These are phyloP conservation scores for Dicycla oo DNA, from an alignment of 2,888 invertebrate species.

Conservation along the genomic window DNA sequence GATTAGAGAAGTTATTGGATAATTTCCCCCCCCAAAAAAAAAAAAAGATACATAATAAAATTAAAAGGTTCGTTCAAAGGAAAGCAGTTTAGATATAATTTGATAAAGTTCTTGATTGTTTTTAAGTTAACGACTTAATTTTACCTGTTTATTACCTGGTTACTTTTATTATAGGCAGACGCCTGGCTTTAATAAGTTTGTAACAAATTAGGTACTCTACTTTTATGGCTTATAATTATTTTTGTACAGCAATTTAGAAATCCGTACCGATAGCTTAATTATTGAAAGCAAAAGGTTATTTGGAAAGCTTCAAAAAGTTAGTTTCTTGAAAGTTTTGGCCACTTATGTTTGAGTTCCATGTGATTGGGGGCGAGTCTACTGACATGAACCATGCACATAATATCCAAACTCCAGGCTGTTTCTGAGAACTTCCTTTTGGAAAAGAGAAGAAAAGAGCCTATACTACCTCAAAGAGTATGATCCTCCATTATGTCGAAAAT, in stretches of 20 bases:
- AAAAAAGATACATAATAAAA: background rate
- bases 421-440: background rate
- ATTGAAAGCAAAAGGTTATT: background rate
- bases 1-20: too few relatives aligned
- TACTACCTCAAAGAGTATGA: too few relatives aligned
- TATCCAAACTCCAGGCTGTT: background rate
- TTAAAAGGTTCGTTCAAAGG: constrained; percentile 5
- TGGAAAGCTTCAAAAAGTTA: too few relatives aligned
- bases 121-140: constrained; percentile 46
- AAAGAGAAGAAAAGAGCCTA: too few relatives aligned
- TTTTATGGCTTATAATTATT: constrained; percentile 30
- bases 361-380: background rate
- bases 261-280: constrained; percentile 12
- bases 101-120: constrained; percentile 48
- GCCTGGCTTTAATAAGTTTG: constrained; percentile 24
- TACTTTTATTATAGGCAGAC: constrained; percentile 34
- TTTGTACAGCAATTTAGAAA: background rate
- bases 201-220: constrained; percentile 18
- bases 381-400: background rate
- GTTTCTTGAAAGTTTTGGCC: background rate
- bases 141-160: constrained; percentile 39
- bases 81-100: constrained; percentile 18
- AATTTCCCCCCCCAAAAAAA: too few relatives aligned
- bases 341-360: background rate
- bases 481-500: too few relatives aligned